Percentiles rank a stretch among this genome's conserved stretches.
Evolutionary conservation across 2,888 invertebrate genomes (phyloP).

Genomic region (Torymus auratus): DNA sequence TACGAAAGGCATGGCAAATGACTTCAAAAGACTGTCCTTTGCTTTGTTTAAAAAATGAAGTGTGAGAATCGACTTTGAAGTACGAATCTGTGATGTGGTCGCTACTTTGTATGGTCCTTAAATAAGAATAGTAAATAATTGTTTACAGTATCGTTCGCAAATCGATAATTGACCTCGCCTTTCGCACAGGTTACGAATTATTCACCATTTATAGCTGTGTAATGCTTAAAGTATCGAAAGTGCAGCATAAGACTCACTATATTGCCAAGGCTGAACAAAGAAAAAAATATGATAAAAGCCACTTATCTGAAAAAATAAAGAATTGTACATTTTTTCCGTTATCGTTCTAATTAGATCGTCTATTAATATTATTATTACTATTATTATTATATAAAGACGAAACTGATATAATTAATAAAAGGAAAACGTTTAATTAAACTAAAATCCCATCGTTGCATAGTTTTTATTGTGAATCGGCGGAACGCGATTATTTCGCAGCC

Average conservation of each 20-base stretch:
- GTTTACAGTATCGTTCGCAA: conserved; percentile 62
- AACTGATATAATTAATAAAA: conserved; percentile 58
- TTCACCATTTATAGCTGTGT: conserved; percentile 62
- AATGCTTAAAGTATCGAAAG: conserved; percentile 64
- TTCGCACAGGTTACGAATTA: conserved; percentile 62
- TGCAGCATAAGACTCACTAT: conserved; percentile 63
- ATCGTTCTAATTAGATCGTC: conserved; percentile 70
- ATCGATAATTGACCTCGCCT: conserved; percentile 65
- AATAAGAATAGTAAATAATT: conserved; percentile 62
- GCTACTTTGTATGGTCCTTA: conserved; percentile 57
- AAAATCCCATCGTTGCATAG: conserved; percentile 56
- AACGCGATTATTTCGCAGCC: conserved; percentile 44
- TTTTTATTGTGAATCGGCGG: conserved; percentile 52
- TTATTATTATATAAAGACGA: conserved; percentile 63
- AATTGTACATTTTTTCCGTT: conserved; percentile 73
- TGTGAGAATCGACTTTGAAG: conserved; percentile 50
- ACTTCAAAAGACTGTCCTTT: conserved; percentile 59
- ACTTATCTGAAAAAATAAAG: conserved; percentile 61
- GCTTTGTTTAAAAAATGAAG: conserved; percentile 54
- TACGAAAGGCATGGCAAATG: conserved; percentile 50
- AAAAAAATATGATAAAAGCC: conserved; percentile 58
- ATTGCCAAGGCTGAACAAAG: conserved; percentile 58
- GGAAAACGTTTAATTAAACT: conserved; percentile 54
- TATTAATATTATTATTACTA: conserved; percentile 63
- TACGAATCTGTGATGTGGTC: conserved; percentile 56